Evolutionary conservation across 2,797 vertebrate genomes (phyloP).

Genomic region (Scarus forsteni): DNA sequence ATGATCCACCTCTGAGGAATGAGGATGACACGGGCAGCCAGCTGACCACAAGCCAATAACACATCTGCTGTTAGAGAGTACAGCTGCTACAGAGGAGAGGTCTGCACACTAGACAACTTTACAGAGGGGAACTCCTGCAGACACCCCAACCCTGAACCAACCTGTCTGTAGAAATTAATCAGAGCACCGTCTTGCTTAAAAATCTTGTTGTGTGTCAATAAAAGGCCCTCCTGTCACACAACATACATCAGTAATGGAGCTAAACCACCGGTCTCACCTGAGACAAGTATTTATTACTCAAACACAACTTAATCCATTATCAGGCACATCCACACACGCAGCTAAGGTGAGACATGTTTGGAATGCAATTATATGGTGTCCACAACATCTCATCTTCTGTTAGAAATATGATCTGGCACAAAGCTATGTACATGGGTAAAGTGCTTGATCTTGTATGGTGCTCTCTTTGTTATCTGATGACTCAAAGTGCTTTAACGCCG

Average conservation of each 20-base stretch:
- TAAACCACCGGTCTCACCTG: constrained; percentile 6
- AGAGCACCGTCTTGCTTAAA: background rate
- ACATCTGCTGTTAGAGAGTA: constrained; percentile 37
- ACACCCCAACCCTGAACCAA: background rate
- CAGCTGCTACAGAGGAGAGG: constrained; percentile 46
- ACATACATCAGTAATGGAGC: constrained; percentile 9
- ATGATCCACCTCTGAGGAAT: constrained; percentile 82
- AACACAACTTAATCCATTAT: background rate
- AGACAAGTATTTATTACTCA: constrained; percentile 11
- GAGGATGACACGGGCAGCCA: constrained; percentile 64
- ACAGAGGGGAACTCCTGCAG: background rate
- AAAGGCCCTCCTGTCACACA: background rate
- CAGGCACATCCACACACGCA: background rate
- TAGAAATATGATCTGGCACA: background rate
- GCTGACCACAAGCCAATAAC: constrained; percentile 50
- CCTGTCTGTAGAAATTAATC: background rate
- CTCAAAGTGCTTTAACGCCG: too few species aligned
- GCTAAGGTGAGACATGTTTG: background rate
- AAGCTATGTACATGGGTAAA: too few species aligned
- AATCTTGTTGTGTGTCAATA: background rate
- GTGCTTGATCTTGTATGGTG: too few species aligned
- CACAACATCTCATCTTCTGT: background rate
- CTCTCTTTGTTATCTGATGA: too few species aligned
- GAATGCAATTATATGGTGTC: constrained; percentile 1
- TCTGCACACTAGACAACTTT: background rate